Conservation (phyloP, 1,140 invertebrate species). For the Diuraphis noxia region DNA sequence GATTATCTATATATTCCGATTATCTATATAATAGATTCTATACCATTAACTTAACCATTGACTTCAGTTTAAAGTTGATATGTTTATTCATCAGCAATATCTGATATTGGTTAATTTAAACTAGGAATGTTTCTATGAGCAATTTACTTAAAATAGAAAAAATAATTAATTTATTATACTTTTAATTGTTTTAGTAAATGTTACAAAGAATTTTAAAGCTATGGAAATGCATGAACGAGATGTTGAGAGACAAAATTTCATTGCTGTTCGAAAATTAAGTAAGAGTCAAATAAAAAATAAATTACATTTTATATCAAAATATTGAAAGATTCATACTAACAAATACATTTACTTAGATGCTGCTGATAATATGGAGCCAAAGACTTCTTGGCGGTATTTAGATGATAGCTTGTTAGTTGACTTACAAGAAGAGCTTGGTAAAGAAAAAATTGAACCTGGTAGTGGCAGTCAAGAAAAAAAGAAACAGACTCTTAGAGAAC, state of each 20-base stretch:
- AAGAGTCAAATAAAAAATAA: neutral
- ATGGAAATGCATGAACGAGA: slow-evolving; percentile 52
- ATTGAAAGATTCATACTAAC: neutral
- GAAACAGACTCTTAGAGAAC: slow-evolving; percentile 48
- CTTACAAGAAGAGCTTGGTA: slow-evolving; percentile 21
- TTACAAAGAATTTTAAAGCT: slow-evolving; percentile 46
- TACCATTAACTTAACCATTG: too few species aligned
- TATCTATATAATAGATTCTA: too few species aligned
- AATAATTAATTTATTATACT: neutral
- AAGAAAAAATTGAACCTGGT: slow-evolving; percentile 46
- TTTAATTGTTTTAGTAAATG: slow-evolving; percentile 34
- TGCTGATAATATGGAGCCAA: slow-evolving; percentile 42
- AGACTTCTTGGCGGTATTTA: slow-evolving; percentile 29
- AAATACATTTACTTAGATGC: neutral
- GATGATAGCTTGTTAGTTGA: slow-evolving; percentile 35
- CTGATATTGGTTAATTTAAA: neutral
- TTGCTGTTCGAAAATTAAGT: slow-evolving; percentile 47
- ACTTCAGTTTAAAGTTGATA: neutral
- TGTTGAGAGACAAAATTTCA: slow-evolving; percentile 39
- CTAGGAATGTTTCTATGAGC: neutral
- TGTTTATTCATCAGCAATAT: neutral
- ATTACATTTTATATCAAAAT: neutral
- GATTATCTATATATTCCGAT: too few species aligned
- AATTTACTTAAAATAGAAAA: neutral
- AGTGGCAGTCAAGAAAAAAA: slow-evolving; percentile 45